A percentile compares a stretch with the other conserved stretches of the same genome.
Conservation (phyloP, 2,113 vertebrate species). For the Panurus biarmicus region DNA sequence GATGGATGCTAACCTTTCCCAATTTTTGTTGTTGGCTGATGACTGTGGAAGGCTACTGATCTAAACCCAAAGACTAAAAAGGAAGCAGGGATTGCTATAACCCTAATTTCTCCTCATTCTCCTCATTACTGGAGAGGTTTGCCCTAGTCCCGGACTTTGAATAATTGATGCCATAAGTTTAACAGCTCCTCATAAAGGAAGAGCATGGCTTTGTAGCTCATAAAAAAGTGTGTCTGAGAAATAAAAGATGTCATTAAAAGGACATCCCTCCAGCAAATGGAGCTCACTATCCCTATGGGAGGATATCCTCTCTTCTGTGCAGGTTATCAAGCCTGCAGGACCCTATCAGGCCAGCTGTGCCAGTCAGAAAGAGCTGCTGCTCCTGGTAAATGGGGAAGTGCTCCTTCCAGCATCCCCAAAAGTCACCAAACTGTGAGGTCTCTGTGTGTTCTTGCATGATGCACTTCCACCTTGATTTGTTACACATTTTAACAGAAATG, state of each 20-base stretch:
- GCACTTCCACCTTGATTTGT: rapidly evolving
- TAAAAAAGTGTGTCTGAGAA: not conserved
- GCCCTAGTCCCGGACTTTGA: not conserved
- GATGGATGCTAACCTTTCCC: not conserved
- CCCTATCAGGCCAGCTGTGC: not conserved
- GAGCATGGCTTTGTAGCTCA: not conserved
- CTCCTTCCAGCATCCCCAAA: not conserved
- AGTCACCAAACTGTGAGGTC: not conserved
- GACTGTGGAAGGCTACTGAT: not conserved
- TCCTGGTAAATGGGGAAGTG: not conserved
- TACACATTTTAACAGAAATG: not conserved
- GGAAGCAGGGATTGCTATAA: not conserved
- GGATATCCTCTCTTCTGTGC: not conserved
- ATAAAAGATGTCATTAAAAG: not conserved
- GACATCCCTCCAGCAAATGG: not conserved
- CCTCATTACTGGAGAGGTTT: not conserved
- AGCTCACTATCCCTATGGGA: not conserved
- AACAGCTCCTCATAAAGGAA: not conserved
- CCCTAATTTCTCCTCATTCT: not conserved
- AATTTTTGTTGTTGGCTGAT: not conserved
- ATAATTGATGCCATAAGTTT: not conserved
- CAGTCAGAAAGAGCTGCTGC: not conserved
- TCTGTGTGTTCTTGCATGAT: not conserved
- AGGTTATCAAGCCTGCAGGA: not conserved
- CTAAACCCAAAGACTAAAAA: not conserved